Percentiles rank a stretch among this genome's conserved stretches.
Conservation (phyloP, 2,113 vertebrate genomes). For the Leptodactylus fuscus region DNA sequence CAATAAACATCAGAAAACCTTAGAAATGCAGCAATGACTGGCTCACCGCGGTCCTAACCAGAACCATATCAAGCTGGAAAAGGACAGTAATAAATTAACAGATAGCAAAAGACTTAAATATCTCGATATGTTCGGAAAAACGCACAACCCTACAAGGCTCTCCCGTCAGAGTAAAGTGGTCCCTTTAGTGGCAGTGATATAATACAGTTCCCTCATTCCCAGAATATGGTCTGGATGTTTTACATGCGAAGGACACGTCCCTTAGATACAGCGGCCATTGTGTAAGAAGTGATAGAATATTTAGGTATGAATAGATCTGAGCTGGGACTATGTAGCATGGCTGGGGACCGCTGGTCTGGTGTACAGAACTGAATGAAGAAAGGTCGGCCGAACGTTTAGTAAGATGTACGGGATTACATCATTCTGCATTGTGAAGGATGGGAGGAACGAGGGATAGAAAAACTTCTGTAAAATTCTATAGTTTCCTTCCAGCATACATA, state of each 20-base stretch:
- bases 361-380: too few species aligned
- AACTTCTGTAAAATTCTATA: too few species aligned
- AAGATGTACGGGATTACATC: too few species aligned
- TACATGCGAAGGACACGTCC: background rate
- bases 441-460: too few species aligned
- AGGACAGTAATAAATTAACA: conserved; percentile 49
- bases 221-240: conserved; percentile 9
- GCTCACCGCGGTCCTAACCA: conserved; percentile 6
- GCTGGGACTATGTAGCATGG: too few species aligned
- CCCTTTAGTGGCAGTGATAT: conserved; percentile 56
- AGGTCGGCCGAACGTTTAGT: too few species aligned
- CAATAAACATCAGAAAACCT: conserved; percentile 1
- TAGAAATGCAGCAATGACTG: conserved; percentile 11
- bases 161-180: conserved; percentile 31
- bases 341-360: too few species aligned
- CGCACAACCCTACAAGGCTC: conserved; percentile 13
- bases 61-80: conserved; percentile 15
- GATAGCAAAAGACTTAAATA: conserved; percentile 29
- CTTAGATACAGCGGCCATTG: too few species aligned
- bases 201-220: conserved; percentile 3
- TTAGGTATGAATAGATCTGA: too few species aligned
- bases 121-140: conserved; percentile 55
- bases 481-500: too few species aligned
- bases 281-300: too few species aligned
- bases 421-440: too few species aligned